Base-by-base conservation (phyloP, 1,140 invertebrate genomes). In the Fopius arisanus region DNA sequence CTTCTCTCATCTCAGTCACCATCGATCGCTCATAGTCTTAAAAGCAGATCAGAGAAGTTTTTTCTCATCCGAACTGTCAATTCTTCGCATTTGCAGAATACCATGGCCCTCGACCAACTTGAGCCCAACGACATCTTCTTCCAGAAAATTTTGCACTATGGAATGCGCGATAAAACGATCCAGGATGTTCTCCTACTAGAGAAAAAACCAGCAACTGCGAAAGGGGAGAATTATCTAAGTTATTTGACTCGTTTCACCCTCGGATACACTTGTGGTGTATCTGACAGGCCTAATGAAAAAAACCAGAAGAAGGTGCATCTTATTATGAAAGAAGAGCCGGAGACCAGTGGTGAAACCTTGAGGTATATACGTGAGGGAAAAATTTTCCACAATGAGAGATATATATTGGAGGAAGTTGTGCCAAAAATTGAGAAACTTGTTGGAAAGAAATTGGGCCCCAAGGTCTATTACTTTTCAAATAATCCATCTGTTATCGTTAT, bases 401-500 rank as follows among this genome's bases (percentile, higher is more conserved):
- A 23, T 9, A 23, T 79, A 10, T 7, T 78, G 2, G 62, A 41
- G 1, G 41, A 67, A 0, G 43, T 80, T 23, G 21, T 81, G 0
- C 77, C 78, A 0, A 48, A 19, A 3, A 74, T 80, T 2, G 70
- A 75, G 7, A 16, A 67, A 7, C 9, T 73, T 0, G 2, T 78
- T 1, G 23, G 43, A 3, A 9, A 26, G 23, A 40, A 41, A 6
- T 23, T 80, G 0, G 75, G 70, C 2, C 76, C 78, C 6, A 48
- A 41, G 19, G 51, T 73, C 63, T 51, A 77, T 43, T 74, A 78
- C 75, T 2, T 41, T 16, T 59, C 51, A 3, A 73, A 78, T 7
- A 69, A 83, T 77, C 76, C 83, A 6, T 70, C 76, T 2, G 59
- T 87, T 1, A 78, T 89, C 0, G 73, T 89, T 3, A 76, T 89